Evolutionary conservation across 64 coral and sea anemone genomes (phyloP).

Genomic region (Acropora tenuis): DNA sequence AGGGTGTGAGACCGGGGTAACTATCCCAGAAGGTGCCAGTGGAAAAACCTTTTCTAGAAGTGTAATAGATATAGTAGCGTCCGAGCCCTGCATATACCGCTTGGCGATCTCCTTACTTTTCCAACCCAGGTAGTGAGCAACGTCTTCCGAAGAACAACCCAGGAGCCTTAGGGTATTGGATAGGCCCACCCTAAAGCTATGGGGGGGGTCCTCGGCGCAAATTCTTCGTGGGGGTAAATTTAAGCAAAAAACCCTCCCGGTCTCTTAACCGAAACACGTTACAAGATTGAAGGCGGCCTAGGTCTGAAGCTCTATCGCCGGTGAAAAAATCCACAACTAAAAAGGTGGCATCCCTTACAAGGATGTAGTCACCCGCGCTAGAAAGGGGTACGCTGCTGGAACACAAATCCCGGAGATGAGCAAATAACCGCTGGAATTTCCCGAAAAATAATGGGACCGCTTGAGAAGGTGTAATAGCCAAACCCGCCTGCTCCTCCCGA

Average conservation of each 20-base stretch:
- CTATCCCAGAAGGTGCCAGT: too few species aligned
- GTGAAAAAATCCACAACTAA: constrained; percentile 52
- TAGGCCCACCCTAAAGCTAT: background rate
- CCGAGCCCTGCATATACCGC: too few species aligned
- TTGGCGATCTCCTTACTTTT: too few species aligned
- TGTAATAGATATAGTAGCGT: too few species aligned
- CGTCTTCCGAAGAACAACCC: too few species aligned
- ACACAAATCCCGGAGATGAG: background rate
- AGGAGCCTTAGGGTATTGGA: background rate
- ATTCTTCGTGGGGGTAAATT: constrained; percentile 30
- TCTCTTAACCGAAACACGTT: constrained; percentile 34
- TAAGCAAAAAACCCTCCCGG: constrained; percentile 5
- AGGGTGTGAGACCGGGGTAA: too few species aligned
- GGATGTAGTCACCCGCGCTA: background rate
- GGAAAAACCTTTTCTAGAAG: too few species aligned
- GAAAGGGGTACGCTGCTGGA: background rate
- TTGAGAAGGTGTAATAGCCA: constrained; percentile 27
- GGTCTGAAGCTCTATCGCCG: constrained; percentile 33
- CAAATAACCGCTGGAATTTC: background rate
- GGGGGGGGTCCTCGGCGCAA: background rate
- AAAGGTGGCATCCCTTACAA: constrained; percentile 8
- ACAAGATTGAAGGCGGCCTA: constrained; percentile 40
- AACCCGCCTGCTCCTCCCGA: constrained; percentile 15
- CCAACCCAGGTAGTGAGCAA: too few species aligned
- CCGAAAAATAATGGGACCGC: constrained; percentile 28